A percentile compares a stretch with the other conserved stretches of the same genome.
Conservation (phyloP, 92 coral and sea anemone species). For the Galaxea fascicularis region DNA sequence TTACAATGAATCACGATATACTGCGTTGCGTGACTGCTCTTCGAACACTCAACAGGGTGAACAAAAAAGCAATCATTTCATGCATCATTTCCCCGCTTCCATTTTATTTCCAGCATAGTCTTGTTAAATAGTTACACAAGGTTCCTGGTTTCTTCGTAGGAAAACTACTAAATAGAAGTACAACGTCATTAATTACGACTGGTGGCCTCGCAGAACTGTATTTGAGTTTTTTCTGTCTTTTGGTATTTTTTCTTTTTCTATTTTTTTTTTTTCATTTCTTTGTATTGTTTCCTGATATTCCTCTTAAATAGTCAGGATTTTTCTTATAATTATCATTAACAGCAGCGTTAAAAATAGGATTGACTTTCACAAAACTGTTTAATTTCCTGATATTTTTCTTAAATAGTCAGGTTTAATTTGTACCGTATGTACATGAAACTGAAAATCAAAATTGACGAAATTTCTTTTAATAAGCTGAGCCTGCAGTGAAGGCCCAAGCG, state of each 20-base stretch:
- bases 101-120: background rate
- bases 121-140: background rate
- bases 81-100: background rate
- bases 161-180: background rate
- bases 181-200: background rate
- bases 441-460: background rate
- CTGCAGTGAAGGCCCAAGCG: background rate
- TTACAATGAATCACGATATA: no score
- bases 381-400: slow-evolving; percentile 6
- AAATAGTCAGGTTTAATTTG: slow-evolving; percentile 44
- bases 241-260: background rate
- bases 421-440: background rate
- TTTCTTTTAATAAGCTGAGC: background rate
- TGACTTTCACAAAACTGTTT: no score
- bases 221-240: background rate
- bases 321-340: background rate
- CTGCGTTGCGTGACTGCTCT: no score
- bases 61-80: no score
- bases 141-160: background rate
- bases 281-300: slow-evolving; percentile 32
- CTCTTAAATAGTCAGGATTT: background rate
- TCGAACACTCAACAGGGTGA: no score
- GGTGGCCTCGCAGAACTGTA: background rate
- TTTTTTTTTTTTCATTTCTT: background rate
- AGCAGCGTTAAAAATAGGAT: no score